These are phyloP conservation scores for Anser cygnoides DNA, from an alignment of 2,113 vertebrate species.

Conservation along the genomic window DNA sequence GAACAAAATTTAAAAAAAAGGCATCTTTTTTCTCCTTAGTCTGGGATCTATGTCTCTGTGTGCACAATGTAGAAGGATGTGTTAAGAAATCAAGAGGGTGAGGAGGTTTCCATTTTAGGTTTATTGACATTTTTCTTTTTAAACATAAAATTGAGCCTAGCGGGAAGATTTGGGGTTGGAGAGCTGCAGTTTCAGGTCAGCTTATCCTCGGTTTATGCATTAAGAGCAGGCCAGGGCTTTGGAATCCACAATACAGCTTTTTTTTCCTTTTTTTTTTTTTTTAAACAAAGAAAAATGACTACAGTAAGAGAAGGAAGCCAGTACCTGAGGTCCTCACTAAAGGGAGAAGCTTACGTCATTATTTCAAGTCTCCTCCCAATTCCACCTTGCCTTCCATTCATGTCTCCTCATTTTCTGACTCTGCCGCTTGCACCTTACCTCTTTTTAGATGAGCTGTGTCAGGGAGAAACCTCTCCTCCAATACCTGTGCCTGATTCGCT, in stretches of 20 bases:
- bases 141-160: background rate
- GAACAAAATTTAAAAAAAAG: background rate
- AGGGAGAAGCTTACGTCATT: background rate
- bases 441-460: background rate
- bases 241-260: background rate
- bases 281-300: background rate
- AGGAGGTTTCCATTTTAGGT: background rate
- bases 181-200: background rate
- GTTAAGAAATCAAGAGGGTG: background rate
- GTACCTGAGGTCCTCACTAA: rapidly evolving
- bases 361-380: background rate
- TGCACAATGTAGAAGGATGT: rapidly evolving
- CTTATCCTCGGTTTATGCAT: rapidly evolving
- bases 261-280: background rate
- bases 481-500: rapidly evolving
- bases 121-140: background rate
- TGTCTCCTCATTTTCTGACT: background rate
- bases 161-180: background rate
- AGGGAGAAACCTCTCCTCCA: background rate
- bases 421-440: background rate
- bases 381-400: background rate
- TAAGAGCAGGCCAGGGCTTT: rapidly evolving
- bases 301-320: background rate
- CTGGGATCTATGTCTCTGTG: background rate
- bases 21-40: background rate